phyloP scores from a whole-genome alignment of 2,113 vertebrate species.

The Helogale parvula region DNA sequence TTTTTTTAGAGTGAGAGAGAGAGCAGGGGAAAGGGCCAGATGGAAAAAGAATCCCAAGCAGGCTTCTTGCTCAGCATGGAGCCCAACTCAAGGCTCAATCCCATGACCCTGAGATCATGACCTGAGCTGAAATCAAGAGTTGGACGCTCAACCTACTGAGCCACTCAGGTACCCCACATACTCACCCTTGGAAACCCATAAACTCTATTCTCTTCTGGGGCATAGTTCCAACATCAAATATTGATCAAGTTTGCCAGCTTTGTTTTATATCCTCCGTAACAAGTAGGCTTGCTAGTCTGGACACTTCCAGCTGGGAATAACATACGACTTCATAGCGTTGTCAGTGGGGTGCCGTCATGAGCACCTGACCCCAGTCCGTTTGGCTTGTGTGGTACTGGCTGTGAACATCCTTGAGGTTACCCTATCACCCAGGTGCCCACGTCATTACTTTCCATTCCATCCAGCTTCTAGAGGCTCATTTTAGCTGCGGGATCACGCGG shows the following conservation, averaged over 20 bases:
- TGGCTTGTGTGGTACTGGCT: background rate
- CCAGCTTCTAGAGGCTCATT: slow-evolving; percentile 2
- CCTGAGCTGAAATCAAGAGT: no score
- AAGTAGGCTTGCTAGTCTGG: accelerated
- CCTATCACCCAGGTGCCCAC: background rate
- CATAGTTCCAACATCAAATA: background rate
- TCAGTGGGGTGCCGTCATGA: background rate
- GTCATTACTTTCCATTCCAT: slow-evolving; percentile 65
- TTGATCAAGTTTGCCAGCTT: background rate
- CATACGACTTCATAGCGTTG: background rate
- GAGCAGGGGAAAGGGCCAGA: no score
- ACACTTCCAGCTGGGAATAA: background rate
- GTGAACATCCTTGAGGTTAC: background rate
- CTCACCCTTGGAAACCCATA: background rate
- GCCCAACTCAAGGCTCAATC: no score
- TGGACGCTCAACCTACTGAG: no score
- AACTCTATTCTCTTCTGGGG: background rate
- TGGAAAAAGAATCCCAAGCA: no score
- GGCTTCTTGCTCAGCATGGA: no score
- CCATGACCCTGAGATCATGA: no score
- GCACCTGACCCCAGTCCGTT: background rate
- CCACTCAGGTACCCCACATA: background rate
- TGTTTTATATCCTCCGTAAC: background rate
- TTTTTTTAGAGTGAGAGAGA: no score
- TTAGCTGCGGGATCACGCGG: slow-evolving; percentile 54